Base-by-base conservation (phyloP, 2,888 invertebrate genomes). In the Calameuta filiformis region DNA sequence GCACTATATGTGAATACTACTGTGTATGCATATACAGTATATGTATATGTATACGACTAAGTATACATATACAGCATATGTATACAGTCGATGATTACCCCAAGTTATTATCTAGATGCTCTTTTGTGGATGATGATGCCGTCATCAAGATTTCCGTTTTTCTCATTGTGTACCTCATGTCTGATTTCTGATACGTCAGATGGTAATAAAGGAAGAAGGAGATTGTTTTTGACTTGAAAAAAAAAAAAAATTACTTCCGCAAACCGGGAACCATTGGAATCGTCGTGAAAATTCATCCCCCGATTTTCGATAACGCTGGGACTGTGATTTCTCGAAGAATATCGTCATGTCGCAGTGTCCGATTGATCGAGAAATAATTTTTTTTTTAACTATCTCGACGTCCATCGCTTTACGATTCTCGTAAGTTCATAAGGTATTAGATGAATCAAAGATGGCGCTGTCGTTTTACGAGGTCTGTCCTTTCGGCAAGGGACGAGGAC, bases 61-160 rank as follows among this genome's bases (percentile, higher is more conserved):
- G 68, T 40, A 40, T 40, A 6, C 15, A 15, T 15, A 15, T 15
- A 15, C 1, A 40, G 40, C 4, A 40, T 33, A 69, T 69, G 30
- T 33, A 15, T 77, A 79, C 85, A 85, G 86, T 86, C 85, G 85
- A 88, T 89, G 88, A 89, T 90, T 90, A 89, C 88, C 85, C 87
- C 87, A 79, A 83, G 85, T 87, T 87, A 89, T 87, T 87, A 87
- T 83, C 83, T 82, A 85, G 86, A 86, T 86, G 85, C 82, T 83
- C 86, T 85, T 87, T 88, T 89, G 84, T 86, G 73, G 73, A 73
- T 35, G 79, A 79, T 78, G 84, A 83, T 79, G 80, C 76, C 76
- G 80, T 69, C 80, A 79, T 81, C 82, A 33, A 69, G 69, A 73
- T 73, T 73, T 35, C 73, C 73, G 73, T 73, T 73, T 40, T 73